A percentile compares a stretch with the other conserved stretches of the same genome.
These are phyloP conservation scores for Pardalotus punctatus DNA, from an alignment of 2,113 vertebrate species.

Conservation along the genomic window DNA sequence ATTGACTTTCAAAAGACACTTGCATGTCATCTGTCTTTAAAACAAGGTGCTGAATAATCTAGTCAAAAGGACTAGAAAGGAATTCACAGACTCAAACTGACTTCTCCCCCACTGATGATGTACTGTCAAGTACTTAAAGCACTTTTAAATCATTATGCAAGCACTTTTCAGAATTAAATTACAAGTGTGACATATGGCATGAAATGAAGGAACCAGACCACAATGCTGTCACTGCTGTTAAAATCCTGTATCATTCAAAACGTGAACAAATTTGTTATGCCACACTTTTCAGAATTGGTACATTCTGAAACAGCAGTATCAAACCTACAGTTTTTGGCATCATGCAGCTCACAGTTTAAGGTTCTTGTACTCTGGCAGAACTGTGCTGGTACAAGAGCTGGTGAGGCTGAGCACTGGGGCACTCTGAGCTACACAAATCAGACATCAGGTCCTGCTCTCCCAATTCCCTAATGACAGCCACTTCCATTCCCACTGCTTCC, in stretches of 20 bases:
- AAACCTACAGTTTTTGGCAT: neutral
- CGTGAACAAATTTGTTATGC: neutral
- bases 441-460: neutral
- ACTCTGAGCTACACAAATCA: neutral
- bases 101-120: conserved; percentile 10
- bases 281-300: neutral
- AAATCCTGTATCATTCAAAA: conserved; percentile 34
- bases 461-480: neutral
- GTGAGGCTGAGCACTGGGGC: neutral
- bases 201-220: conserved; percentile 47
- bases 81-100: conserved; percentile 37
- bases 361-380: neutral
- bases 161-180: conserved; percentile 48
- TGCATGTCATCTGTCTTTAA: conserved; percentile 35
- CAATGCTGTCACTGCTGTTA: conserved; percentile 36
- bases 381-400: neutral
- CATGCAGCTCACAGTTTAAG: neutral
- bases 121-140: conserved; percentile 41
- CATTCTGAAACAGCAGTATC: neutral
- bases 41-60: conserved; percentile 59
- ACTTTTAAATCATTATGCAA: conserved; percentile 55
- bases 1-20: conserved; percentile 4
- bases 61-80: conserved; percentile 22
- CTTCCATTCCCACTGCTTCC: too few relatives aligned
- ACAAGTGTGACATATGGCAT: conserved; percentile 51